A percentile compares a stretch with the other conserved stretches of the same genome.
These are phyloP conservation scores for Chloropsis cyanopogon DNA, from an alignment of 2,113 vertebrate genomes.

Conservation along the genomic window DNA sequence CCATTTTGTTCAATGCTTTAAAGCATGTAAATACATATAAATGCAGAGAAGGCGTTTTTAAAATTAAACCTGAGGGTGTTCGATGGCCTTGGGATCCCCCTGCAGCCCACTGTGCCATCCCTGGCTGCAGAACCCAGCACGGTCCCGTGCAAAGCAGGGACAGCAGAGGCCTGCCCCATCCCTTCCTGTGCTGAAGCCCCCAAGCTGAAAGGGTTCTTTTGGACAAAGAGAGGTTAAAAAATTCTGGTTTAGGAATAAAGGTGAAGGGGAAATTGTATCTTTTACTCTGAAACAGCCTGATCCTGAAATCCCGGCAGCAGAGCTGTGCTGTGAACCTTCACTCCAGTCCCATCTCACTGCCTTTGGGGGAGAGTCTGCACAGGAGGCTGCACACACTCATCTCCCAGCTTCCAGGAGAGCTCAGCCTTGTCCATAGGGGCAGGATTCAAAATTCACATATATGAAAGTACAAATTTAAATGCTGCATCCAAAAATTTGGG, in stretches of 20 bases:
- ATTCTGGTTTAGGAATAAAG: background rate
- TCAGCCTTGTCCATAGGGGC: background rate
- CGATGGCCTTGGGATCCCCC: background rate
- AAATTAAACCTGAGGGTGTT: background rate
- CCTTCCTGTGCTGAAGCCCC: background rate
- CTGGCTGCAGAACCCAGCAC: background rate
- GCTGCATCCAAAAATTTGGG: background rate
- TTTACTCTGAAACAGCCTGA: background rate
- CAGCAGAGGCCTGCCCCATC: background rate
- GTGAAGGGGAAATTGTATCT: background rate
- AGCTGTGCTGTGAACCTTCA: background rate
- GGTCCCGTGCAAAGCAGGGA: accelerated
- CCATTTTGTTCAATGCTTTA: background rate
- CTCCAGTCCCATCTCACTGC: background rate
- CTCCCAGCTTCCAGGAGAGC: background rate
- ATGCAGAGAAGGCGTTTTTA: background rate
- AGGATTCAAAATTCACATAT: too few species aligned
- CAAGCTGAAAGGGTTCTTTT: background rate
- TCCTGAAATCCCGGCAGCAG: background rate
- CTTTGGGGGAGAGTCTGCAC: accelerated
- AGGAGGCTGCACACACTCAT: background rate
- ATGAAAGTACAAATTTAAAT: background rate
- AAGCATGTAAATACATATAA: background rate
- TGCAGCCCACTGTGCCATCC: accelerated
- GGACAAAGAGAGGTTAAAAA: background rate